Conservation (phyloP, 1,140 invertebrate species). For the Leptinotarsa undecemlineata region DNA sequence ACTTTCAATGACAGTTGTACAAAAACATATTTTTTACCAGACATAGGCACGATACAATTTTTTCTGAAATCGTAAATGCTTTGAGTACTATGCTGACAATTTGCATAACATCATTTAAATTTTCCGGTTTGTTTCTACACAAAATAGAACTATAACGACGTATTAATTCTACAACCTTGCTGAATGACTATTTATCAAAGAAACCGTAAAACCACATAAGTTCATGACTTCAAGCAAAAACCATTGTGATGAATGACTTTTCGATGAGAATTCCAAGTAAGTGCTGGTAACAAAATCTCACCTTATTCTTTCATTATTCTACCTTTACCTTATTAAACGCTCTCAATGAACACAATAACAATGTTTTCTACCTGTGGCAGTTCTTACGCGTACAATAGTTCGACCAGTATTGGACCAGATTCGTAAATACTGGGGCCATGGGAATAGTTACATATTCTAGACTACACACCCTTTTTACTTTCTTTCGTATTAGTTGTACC, state of each 20-base stretch:
- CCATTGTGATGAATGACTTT: not conserved
- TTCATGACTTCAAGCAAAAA: too few species aligned
- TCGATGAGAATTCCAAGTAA: not conserved
- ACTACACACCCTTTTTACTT: conserved; percentile 21
- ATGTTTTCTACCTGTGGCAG: not conserved
- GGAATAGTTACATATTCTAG: conserved; percentile 16
- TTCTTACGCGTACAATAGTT: not conserved
- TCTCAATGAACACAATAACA: conserved; percentile 1
- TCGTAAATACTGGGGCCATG: not conserved
- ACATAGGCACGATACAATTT: too few species aligned
- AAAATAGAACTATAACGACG: too few species aligned
- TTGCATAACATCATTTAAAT: too few species aligned
- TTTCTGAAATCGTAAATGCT: too few species aligned
- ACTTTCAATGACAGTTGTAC: too few species aligned
- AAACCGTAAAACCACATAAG: too few species aligned
- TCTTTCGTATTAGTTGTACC: conserved; percentile 12
- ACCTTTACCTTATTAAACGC: not conserved
- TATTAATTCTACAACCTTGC: too few species aligned
- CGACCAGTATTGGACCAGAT: conserved; percentile 2
- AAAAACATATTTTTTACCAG: too few species aligned
- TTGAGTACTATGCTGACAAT: too few species aligned
- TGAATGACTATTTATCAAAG: too few species aligned
- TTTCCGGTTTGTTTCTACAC: too few species aligned
- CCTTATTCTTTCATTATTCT: not conserved
- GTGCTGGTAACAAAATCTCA: not conserved